Evolutionary conservation across 2,888 invertebrate genomes (phyloP).

Genomic region (Athalia cordata): DNA sequence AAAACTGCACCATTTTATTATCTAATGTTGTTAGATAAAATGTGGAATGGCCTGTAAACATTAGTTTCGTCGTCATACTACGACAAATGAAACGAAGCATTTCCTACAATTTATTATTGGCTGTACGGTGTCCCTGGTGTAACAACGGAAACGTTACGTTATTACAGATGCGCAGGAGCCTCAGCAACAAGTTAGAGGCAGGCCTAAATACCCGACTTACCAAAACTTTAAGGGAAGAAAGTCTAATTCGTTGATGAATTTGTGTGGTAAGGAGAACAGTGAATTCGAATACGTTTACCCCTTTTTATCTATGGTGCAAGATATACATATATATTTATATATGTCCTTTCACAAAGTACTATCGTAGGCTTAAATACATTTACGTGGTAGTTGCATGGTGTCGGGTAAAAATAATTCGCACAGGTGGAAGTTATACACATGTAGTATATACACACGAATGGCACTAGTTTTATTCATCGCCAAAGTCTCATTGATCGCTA

Average conservation of each 20-base stretch:
- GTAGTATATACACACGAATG: slow-evolving; percentile 52
- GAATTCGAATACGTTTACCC: slow-evolving; percentile 61
- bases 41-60: slow-evolving; percentile 28
- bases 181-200: slow-evolving; percentile 86
- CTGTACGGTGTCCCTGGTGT: slow-evolving; percentile 66
- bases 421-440: slow-evolving; percentile 63
- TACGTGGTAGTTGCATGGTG: slow-evolving; percentile 68
- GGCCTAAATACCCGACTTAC: slow-evolving; percentile 89
- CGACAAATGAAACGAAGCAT: neutral
- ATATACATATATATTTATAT: slow-evolving; percentile 21
- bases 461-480: slow-evolving; percentile 32
- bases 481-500: slow-evolving; percentile 32
- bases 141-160: slow-evolving; percentile 78
- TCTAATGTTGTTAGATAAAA: neutral
- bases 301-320: slow-evolving; percentile 44
- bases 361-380: neutral
- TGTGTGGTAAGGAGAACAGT: slow-evolving; percentile 90
- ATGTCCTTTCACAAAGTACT: slow-evolving; percentile 34
- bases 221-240: slow-evolving; percentile 94
- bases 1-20: slow-evolving; percentile 12
- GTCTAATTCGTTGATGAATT: slow-evolving; percentile 96
- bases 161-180: slow-evolving; percentile 90
- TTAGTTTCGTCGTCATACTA: slow-evolving; percentile 1
- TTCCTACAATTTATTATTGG: slow-evolving; percentile 22
- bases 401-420: slow-evolving; percentile 55